Base-by-base conservation (phyloP, 2,888 invertebrate genomes). In the Sarcophaga rosellei region DNA sequence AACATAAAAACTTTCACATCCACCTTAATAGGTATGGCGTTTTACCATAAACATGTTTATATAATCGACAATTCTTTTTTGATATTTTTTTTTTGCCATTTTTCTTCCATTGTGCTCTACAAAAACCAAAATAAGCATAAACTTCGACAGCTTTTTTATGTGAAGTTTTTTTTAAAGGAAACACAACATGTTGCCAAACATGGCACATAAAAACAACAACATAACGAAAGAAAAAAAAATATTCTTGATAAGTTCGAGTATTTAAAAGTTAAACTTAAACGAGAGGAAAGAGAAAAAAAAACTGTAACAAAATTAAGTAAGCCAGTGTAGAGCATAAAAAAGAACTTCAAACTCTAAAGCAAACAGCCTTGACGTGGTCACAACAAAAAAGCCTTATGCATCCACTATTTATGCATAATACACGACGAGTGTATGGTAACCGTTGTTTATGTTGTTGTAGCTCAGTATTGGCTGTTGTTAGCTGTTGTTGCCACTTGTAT, bases 331-430 rank as follows among this genome's bases (percentile, higher is more conserved):
- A 77, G 69, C 62, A 59, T 17, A 17, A 68, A 77, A 72, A 62
- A 68, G 73, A 83, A 78, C 78, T 78, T 66, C 72, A 63, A 63
- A 20, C 45, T 76, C 57, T 76, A n/a, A 23, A 63, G 6, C 77
- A 72, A 74, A 81, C 86, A 86, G 81, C 86, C 86, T 86, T 86
- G 83, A 83, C 59, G 83, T 81, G 80, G 77, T 83, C 84, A 72
- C 61, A 53, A 73, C 68, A 69, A 68, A 82, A 69, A 80, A 65
- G 69, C 20, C 68, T 21, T n/a, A 72, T 76, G 62, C 66, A 79
- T 77, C 35, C 61, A 74, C 17, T 47, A 10, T 15, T n/a, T 65
- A 57, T 66, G 66, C 11, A 4, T 53, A 63, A 61, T 53, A 12
- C 21, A 45, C 15, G 25, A 12, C 21, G 45, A 25, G 15, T 47